A percentile compares a stretch with the other conserved stretches of the same genome.
Evolutionary conservation across 2,797 vertebrate genomes (phyloP).

Genomic region (Ptychobarbus kaznakovi): DNA sequence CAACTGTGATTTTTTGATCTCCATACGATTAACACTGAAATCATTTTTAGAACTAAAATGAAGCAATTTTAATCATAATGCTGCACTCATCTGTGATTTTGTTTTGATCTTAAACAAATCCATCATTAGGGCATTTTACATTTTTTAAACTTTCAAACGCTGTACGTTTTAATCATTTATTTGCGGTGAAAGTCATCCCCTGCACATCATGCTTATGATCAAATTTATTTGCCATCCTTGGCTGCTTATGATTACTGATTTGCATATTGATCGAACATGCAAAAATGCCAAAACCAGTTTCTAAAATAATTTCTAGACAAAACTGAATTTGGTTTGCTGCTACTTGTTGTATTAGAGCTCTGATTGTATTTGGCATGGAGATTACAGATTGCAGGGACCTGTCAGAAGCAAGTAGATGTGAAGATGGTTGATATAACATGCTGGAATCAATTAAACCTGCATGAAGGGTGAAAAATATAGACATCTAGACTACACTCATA

Average conservation of each 20-base stretch:
- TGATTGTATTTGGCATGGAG: constrained; percentile 27
- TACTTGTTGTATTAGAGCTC: neutral
- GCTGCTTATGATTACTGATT: constrained; percentile 17
- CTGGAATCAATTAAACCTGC: constrained; percentile 38
- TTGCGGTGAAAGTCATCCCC: too few relatives aligned
- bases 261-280: constrained; percentile 1
- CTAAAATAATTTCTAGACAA: neutral
- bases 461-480: constrained; percentile 23
- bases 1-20: too few relatives aligned
- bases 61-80: too few relatives aligned
- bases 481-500: neutral
- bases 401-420: constrained; percentile 22
- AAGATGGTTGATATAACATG: constrained; percentile 43
- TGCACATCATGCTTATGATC: too few relatives aligned
- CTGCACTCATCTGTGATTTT: constrained; percentile 35
- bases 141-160: too few relatives aligned
- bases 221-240: constrained; percentile 42
- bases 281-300: neutral
- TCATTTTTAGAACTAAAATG: too few relatives aligned
- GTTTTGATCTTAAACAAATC: constrained; percentile 21
- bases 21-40: too few relatives aligned
- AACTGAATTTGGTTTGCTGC: neutral
- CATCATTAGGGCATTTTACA: too few relatives aligned
- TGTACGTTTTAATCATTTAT: too few relatives aligned
- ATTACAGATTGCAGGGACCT: neutral